Evolutionary conservation across 2,797 vertebrate genomes (phyloP).

Genomic region (Sebastiscus albofasciatus): DNA sequence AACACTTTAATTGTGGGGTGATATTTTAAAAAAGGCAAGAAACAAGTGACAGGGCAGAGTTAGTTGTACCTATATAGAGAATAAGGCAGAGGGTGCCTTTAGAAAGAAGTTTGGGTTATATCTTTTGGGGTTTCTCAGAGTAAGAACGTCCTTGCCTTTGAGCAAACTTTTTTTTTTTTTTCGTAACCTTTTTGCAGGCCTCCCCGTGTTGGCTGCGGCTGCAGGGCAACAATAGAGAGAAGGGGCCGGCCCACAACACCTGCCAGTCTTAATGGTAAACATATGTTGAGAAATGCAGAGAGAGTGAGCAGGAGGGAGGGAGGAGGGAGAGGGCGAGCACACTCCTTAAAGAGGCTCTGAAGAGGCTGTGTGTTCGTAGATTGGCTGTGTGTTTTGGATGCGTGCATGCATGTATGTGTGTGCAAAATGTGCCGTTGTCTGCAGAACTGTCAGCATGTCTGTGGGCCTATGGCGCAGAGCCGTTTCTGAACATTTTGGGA

Average conservation of each 20-base stretch:
- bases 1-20: background rate
- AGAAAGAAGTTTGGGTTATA: constrained; percentile 14
- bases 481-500: background rate
- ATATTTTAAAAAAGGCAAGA: background rate
- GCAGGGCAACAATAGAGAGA: constrained; percentile 71
- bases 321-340: constrained; percentile 24
- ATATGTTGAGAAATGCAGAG: constrained; percentile 67
- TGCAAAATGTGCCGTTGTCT: background rate
- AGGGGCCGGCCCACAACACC: constrained; percentile 78
- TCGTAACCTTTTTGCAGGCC: constrained; percentile 60
- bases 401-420: background rate
- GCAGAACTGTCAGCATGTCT: constrained; percentile 9
- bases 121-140: constrained; percentile 12
- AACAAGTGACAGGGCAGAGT: background rate
- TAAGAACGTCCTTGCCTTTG: constrained; percentile 35
- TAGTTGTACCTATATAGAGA: background rate
- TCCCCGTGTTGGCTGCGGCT: constrained; percentile 55
- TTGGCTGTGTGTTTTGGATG: constrained; percentile 10
- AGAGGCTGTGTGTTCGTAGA: constrained; percentile 32
- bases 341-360: constrained; percentile 51
- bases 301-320: constrained; percentile 29
- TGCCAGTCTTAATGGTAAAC: constrained; percentile 84
- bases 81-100: background rate
- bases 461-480: background rate
- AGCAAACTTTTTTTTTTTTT: constrained; percentile 39